A percentile compares a stretch with the other conserved stretches of the same genome.
Evolutionary conservation across 2,888 invertebrate species (phyloP).

Genomic region (Hyposoter didymator): DNA sequence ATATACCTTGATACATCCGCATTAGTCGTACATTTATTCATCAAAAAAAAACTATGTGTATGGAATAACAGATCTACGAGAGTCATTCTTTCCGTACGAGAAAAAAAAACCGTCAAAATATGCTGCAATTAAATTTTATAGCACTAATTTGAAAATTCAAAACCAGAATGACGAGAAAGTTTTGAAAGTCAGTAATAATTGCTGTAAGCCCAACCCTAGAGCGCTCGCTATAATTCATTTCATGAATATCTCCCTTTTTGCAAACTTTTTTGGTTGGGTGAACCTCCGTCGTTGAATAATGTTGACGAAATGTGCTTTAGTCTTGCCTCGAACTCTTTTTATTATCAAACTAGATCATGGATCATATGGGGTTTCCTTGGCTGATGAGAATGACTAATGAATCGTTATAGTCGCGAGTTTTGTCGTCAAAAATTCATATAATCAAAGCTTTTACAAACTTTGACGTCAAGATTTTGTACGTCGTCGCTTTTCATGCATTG

Average conservation of each 20-base stretch:
- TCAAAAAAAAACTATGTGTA: slow-evolving; percentile 5
- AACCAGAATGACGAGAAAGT: neutral
- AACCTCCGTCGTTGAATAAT: no score
- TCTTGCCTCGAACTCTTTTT: no score
- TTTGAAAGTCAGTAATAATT: neutral
- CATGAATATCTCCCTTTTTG: neutral
- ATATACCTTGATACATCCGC: slow-evolving; percentile 54
- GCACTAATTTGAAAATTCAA: neutral
- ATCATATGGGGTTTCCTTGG: neutral
- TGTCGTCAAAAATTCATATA: neutral
- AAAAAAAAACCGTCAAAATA: neutral
- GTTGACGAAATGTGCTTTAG: no score
- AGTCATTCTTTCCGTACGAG: neutral
- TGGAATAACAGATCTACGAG: neutral
- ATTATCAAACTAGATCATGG: no score
- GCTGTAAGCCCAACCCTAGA: neutral
- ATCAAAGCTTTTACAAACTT: neutral
- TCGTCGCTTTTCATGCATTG: no score
- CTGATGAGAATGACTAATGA: neutral
- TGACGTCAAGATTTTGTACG: no score
- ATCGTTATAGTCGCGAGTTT: neutral
- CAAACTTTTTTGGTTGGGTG: no score
- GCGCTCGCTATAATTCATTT: neutral
- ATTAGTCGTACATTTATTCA: slow-evolving; percentile 61
- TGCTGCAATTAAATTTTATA: neutral